Conservation (phyloP, 2,888 invertebrate species). For the Microctonus brassicae region DNA sequence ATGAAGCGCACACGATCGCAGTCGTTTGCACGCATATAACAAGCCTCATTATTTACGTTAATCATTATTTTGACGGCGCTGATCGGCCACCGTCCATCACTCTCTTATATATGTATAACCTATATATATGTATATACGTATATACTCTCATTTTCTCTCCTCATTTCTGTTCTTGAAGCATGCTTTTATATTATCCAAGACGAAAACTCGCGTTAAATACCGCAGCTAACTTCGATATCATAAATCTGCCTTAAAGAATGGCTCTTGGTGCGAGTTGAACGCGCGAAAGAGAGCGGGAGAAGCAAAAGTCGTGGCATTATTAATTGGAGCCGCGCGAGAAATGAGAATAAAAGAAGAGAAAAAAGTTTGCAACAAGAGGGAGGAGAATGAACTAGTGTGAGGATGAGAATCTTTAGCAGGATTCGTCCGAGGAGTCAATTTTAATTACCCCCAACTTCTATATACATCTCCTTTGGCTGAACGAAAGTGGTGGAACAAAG, state of each 20-base stretch:
- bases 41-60: slow-evolving; percentile 64
- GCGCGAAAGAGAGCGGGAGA: slow-evolving; percentile 20
- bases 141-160: slow-evolving; percentile 44
- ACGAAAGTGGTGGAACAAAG: slow-evolving; percentile 44
- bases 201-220: slow-evolving; percentile 62
- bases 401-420: slow-evolving; percentile 12
- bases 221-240: slow-evolving; percentile 60
- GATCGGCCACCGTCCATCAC: slow-evolving; percentile 67
- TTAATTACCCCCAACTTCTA: slow-evolving; percentile 47
- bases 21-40: slow-evolving; percentile 42
- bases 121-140: slow-evolving; percentile 29
- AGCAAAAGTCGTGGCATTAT: slow-evolving; percentile 30
- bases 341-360: slow-evolving; percentile 43
- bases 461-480: background rate
- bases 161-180: slow-evolving; percentile 42
- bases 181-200: slow-evolving; percentile 58
- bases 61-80: slow-evolving; percentile 67
- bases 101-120: slow-evolving; percentile 36
- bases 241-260: slow-evolving; percentile 58
- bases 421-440: slow-evolving; percentile 46
- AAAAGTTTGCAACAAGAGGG: slow-evolving; percentile 11
- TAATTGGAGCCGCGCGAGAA: slow-evolving; percentile 40
- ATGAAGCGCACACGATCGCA: slow-evolving; percentile 33
- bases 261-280: slow-evolving; percentile 27
- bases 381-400: background rate